Base-by-base conservation (phyloP, 2,888 invertebrate species). In the Carpatolechia fugitivella region DNA sequence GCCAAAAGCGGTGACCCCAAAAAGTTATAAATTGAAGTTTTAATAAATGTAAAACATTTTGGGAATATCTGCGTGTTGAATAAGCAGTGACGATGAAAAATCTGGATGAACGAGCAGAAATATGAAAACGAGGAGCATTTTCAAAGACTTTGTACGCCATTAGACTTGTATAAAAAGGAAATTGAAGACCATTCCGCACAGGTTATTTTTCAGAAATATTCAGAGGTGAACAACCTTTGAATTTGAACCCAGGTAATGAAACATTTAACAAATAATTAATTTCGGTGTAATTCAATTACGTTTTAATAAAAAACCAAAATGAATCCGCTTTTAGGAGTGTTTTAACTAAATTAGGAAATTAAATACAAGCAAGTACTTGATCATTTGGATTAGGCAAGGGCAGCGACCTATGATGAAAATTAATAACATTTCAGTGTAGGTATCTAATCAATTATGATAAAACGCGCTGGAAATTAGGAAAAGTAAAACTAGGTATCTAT, bases 1-100 rank as follows among this genome's bases (percentile, higher is more conserved):
- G n/a, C n/a, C 8, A 11, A 44, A 7, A 29, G 29, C 7, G 11
- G 5, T 13, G 13, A n/a, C 24, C 10, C 24, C 41, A 13, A 13
- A 33, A 46, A 35, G 24, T 46, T 29, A 38, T 52, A 31, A 41
- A 52, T 52, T 51, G 20, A 18, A n/a, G 36, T 38, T 41, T 31
- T 52, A 20, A 41, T 51, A 11, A 51, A 51, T 38, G 50, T 38
- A 14, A 52, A 40, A 20, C 29, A 16, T 14, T 41, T 18, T 11
- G 20, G 41, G 40, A 30, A 24, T 10, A 41, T 30, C 41, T 41
- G 40, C 31, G 18, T 33, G 11, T 30, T 52, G 52, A 52, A 52
- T 41, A 40, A 31, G 18, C 31, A 16, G 29, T 41, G 29, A 41
- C 18, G 41, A 13, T 11, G 31, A 52, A 52, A 29, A 20, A 51